These are phyloP conservation scores for Apis dorsata DNA, from an alignment of 1,140 invertebrate species.

Conservation along the genomic window DNA sequence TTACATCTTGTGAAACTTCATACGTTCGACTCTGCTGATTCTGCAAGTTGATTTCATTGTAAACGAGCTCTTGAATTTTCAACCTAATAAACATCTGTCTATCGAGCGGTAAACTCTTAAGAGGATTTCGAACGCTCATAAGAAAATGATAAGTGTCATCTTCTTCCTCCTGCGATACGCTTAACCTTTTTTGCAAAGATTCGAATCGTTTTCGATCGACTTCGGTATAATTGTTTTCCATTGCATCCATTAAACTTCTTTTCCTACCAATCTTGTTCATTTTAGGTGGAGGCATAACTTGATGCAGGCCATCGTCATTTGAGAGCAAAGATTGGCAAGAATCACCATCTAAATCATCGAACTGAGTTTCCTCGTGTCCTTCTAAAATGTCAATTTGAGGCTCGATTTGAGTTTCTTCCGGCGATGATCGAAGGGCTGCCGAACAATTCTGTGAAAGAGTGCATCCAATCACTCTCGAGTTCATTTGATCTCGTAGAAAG, in stretches of 20 bases:
- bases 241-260: constrained; percentile 54
- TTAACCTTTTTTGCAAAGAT: constrained; percentile 58
- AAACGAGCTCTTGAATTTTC: constrained; percentile 74
- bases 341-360: constrained; percentile 68
- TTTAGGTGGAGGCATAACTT: constrained; percentile 59
- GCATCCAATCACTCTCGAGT: constrained; percentile 68
- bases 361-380: constrained; percentile 68
- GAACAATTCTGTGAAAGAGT: constrained; percentile 62
- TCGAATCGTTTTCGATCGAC: constrained; percentile 65
- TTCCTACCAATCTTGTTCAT: constrained; percentile 63
- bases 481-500: constrained; percentile 71
- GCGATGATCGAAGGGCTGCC: constrained; percentile 56
- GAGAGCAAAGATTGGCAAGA: constrained; percentile 67
- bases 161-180: constrained; percentile 58
- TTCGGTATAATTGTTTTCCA: constrained; percentile 64
- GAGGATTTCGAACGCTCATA: constrained; percentile 71
- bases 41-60: constrained; percentile 69
- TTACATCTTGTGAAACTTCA: constrained; percentile 60
- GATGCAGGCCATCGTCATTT: constrained; percentile 66
- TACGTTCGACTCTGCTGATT: constrained; percentile 61
- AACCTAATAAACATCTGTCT: constrained; percentile 72
- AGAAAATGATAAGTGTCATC: constrained; percentile 74
- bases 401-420: constrained; percentile 69
- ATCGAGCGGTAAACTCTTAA: constrained; percentile 70
- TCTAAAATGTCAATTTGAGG: constrained; percentile 71